Evolutionary conservation across 2,797 vertebrate genomes (phyloP), one percentile per base, ranked within the genome.

Genomic region (Takifugu rubripes): DNA sequence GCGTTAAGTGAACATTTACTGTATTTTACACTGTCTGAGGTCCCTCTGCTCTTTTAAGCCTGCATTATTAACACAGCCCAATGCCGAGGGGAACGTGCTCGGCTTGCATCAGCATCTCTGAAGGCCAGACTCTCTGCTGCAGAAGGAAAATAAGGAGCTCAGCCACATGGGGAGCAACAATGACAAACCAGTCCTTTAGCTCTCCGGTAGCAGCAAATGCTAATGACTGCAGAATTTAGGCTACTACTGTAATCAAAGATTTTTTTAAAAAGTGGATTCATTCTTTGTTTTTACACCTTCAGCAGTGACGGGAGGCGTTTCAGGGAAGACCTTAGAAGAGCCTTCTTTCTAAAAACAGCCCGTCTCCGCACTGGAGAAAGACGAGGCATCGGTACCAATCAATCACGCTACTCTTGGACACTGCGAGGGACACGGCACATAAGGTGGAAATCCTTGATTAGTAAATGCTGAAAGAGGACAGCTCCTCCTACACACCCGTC

Each of bases 11-110:
- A 48, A 61, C 36, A 73, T 62, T 54, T 70, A 67, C 31, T 40
- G 31, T 3, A 27, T 52, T 66, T 57, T 64, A 59, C n/a, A 54
- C 31, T 43, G 33, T 55, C 49, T 56, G 36, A 48, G 25, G 43
- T 56, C 47, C 54, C 47, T 25, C 48, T 56, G 56, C 55, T 71
- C 49, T 63, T 62, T 68, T 24, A 52, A 49, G 49, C 50, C 54
- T 54, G 33, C 49, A 74, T 75, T 72, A 77, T 70, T 70, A 61
- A 79, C 54, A 31, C 50, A 70, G 62, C 51, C 59, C 79, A 81
- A 74, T 56, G 62, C 64, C 66, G 57, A 25, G 4, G 59, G 66
- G 52, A 31, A 26, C 25, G 63, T 43, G 25, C 52, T 50, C 42
- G 61, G 65, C 60, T 51, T 54, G 48, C 10, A 49, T 42, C 64